phyloP scores from a whole-genome alignment of 2,888 invertebrate genomes.

The Drosophila meridionalis region DNA sequence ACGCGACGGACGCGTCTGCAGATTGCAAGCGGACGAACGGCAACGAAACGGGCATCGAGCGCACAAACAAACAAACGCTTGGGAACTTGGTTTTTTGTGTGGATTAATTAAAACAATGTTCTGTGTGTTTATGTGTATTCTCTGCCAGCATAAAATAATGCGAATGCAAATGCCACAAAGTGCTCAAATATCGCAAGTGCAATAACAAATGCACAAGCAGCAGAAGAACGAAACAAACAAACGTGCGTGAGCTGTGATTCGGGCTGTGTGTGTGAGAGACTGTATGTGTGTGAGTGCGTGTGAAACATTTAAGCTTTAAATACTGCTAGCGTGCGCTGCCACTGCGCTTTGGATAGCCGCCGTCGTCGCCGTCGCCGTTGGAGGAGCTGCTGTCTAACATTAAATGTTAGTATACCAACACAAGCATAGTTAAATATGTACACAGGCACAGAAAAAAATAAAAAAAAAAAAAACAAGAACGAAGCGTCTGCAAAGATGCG shows the following conservation, averaged over 20 bases:
- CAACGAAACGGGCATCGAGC: constrained; percentile 53
- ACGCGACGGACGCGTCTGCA: constrained; percentile 82
- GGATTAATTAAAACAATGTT: constrained; percentile 64
- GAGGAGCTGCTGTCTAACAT: constrained; percentile 65
- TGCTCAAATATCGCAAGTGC: constrained; percentile 41
- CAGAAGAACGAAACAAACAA: constrained; percentile 45
- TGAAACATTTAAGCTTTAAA: constrained; percentile 73
- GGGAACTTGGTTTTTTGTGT: constrained; percentile 59
- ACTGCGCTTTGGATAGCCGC: constrained; percentile 59
- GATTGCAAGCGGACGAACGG: constrained; percentile 66
- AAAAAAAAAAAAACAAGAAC: constrained; percentile 23
- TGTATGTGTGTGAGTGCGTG: constrained; percentile 36
- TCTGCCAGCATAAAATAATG: constrained; percentile 39
- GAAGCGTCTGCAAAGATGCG: constrained; percentile 61
- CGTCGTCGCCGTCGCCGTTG: constrained; percentile 31
- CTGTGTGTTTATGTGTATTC: constrained; percentile 32
- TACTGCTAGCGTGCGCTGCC: constrained; percentile 50
- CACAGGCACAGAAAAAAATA: constrained; percentile 12
- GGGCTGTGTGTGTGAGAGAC: constrained; percentile 22
- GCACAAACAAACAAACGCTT: constrained; percentile 59
- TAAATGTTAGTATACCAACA: constrained; percentile 76
- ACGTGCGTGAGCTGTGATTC: constrained; percentile 60
- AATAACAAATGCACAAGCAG: constrained; percentile 52
- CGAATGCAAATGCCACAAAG: constrained; percentile 45
- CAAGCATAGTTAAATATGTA: constrained; percentile 42